Conservation (phyloP, 2,888 invertebrate genomes). For the Fabriciana adippe region DNA sequence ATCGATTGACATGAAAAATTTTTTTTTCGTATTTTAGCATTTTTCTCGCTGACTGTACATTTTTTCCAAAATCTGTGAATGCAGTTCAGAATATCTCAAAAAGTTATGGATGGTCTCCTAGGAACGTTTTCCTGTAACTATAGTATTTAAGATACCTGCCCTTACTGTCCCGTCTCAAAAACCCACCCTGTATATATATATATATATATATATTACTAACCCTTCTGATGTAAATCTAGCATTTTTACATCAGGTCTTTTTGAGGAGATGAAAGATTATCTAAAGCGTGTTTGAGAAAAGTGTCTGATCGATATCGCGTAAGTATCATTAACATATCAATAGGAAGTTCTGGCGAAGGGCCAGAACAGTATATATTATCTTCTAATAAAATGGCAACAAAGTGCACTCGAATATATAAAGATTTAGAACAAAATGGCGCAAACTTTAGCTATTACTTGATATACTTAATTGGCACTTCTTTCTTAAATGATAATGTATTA, state of each 20-base stretch:
- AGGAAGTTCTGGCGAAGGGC: slow-evolving; percentile 45
- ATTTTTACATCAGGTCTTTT: slow-evolving; percentile 15
- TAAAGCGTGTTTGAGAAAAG: slow-evolving; percentile 37
- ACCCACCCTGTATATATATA: no score
- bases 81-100: no score
- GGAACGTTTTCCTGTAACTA: no score
- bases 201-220: no score
- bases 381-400: slow-evolving; percentile 29
- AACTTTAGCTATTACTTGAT: slow-evolving; percentile 5
- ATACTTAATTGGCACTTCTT: slow-evolving; percentile 9
- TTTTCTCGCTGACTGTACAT: no score
- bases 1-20: no score
- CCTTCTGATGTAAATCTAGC: no score
- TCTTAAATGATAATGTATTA: background rate
- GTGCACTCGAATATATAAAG: slow-evolving; percentile 19
- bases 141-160: no score
- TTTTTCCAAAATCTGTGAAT: no score
- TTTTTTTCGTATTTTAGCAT: no score
- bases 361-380: slow-evolving; percentile 43
- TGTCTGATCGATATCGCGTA: slow-evolving; percentile 42
- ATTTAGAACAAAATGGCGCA: slow-evolving; percentile 19
- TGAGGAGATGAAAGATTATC: slow-evolving; percentile 42
- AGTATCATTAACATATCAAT: slow-evolving; percentile 47
- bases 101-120: no score
- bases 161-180: no score